These are phyloP conservation scores for Megalurothrips usitatus DNA, from an alignment of 2,888 invertebrate genomes.

Conservation along the genomic window DNA sequence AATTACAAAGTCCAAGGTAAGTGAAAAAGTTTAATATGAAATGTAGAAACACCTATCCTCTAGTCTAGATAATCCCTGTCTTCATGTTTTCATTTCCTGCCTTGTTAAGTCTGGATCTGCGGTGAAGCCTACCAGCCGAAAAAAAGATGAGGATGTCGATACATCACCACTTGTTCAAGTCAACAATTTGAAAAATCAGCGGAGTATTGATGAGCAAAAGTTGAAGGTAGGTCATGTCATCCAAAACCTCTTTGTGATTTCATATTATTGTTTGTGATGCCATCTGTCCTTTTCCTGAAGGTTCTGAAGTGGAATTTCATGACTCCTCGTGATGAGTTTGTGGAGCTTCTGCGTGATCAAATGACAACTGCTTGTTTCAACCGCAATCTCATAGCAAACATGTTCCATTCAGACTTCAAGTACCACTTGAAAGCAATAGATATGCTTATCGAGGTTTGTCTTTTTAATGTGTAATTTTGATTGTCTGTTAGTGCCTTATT, in stretches of 20 bases:
- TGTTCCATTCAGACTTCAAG: conserved; percentile 93
- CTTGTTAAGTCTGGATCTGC: conserved; percentile 28
- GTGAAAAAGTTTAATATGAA: too few species aligned
- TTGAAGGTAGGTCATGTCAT: conserved; percentile 56
- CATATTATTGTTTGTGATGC: conserved; percentile 27
- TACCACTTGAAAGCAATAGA: conserved; percentile 95
- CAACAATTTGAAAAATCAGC: conserved; percentile 85
- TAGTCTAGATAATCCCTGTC: neutral
- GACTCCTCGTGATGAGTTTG: conserved; percentile 88
- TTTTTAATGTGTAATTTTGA: conserved; percentile 3
- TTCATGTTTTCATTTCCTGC: conserved; percentile 7
- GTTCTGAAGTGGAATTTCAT: conserved; percentile 91
- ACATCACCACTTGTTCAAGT: conserved; percentile 70
- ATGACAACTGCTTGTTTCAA: conserved; percentile 86
- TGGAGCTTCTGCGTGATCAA: conserved; percentile 83
- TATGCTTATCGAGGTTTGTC: conserved; percentile 64
- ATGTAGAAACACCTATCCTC: too few species aligned
- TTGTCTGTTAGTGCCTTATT: neutral
- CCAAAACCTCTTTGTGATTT: neutral
- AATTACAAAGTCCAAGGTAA: neutral
- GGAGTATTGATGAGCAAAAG: conserved; percentile 90
- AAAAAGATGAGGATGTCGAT: conserved; percentile 83
- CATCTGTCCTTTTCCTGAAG: conserved; percentile 41
- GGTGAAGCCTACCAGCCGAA: conserved; percentile 48
- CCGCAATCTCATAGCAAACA: conserved; percentile 76